Percentiles rank a stretch among this genome's conserved stretches.
Evolutionary conservation across 2,113 vertebrate genomes (phyloP).

Genomic region (Eleginops maclovinus): DNA sequence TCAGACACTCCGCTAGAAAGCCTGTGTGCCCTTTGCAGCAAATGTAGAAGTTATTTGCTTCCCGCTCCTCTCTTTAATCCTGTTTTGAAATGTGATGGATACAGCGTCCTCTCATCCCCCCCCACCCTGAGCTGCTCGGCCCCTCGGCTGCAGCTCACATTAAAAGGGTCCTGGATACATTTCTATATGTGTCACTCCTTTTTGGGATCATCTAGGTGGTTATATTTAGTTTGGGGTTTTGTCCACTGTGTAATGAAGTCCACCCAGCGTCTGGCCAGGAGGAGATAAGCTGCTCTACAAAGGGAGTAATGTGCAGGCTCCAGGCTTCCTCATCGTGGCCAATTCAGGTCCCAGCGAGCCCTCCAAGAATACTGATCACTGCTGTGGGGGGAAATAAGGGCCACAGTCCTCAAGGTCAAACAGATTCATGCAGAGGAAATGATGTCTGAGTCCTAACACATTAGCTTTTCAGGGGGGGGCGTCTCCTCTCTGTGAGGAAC

Average conservation of each 20-base stretch:
- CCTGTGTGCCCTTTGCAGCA: conserved; percentile 1
- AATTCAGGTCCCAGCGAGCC: conserved; percentile 43
- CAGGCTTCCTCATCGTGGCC: conserved; percentile 53
- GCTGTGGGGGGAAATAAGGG: conserved; percentile 74
- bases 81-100: conserved; percentile 51
- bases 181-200: conserved; percentile 44
- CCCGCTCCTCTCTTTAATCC: conserved; percentile 29
- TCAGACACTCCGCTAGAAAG: conserved; percentile 19
- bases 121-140: conserved; percentile 16
- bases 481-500: too few species aligned
- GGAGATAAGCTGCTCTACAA: conserved; percentile 68
- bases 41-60: conserved; percentile 45
- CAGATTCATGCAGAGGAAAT: conserved; percentile 68
- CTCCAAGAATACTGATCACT: conserved; percentile 59
- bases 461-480: too few species aligned
- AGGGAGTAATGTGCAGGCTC: conserved; percentile 61
- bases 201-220: conserved; percentile 45
- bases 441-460: conserved; percentile 54
- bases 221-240: conserved; percentile 70
- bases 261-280: conserved; percentile 47
- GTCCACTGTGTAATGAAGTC: conserved; percentile 62
- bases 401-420: conserved; percentile 72
- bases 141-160: conserved; percentile 1
- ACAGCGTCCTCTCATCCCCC: conserved; percentile 19
- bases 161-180: conserved; percentile 28